Conservation (phyloP, 1,140 invertebrate genomes). For the Neodiprion fabricii region DNA sequence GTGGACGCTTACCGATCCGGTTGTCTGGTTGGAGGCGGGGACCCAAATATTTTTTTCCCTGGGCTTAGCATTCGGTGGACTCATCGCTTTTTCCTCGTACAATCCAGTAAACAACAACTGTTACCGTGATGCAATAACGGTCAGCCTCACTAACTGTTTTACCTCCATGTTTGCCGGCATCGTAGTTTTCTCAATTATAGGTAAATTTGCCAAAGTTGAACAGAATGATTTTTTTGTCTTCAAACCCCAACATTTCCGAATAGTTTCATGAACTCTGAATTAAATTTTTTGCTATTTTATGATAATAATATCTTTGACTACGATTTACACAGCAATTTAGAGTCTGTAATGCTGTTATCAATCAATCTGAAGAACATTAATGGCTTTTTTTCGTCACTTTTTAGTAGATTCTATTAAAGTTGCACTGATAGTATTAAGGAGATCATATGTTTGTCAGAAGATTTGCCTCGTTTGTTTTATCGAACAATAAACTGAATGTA, state of each 20-base stretch:
- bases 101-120: conserved; percentile 97
- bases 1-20: conserved; percentile 75
- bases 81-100: conserved; percentile 95
- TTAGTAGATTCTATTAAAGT: too few species aligned
- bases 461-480: too few species aligned
- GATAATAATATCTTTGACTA: neutral
- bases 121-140: conserved; percentile 91
- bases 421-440: too few species aligned
- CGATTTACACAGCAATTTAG: neutral
- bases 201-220: conserved; percentile 54
- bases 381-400: too few species aligned
- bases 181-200: conserved; percentile 97
- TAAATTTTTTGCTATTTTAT: neutral
- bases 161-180: conserved; percentile 98
- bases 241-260: too few species aligned
- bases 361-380: neutral
- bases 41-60: conserved; percentile 98
- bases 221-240: too few species aligned
- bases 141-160: conserved; percentile 92
- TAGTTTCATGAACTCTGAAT: too few species aligned
- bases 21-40: conserved; percentile 95
- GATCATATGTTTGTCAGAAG: too few species aligned
- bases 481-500: too few species aligned
- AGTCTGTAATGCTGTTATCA: neutral
- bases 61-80: conserved; percentile 91